phyloP scores from a whole-genome alignment of 2,797 vertebrate genomes.

The Anguilla pacifica region DNA sequence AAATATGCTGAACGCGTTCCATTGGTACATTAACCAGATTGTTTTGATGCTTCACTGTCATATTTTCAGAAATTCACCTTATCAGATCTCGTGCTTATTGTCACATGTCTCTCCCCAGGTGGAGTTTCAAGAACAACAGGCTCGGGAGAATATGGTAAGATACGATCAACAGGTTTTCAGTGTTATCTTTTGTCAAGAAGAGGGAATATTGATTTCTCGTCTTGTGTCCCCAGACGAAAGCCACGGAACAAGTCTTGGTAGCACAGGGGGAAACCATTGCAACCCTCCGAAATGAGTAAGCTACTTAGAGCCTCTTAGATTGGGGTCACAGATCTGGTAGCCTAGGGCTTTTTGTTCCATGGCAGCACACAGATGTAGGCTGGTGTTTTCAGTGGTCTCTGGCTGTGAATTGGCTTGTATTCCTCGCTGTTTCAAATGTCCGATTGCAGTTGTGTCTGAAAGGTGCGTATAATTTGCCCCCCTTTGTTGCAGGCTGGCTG shows the following conservation, averaged over 20 bases:
- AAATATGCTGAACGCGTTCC: background rate
- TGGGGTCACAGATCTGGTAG: background rate
- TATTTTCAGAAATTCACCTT: background rate
- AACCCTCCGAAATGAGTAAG: background rate
- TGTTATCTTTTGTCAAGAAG: background rate
- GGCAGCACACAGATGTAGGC: background rate
- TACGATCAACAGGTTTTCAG: background rate
- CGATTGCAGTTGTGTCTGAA: background rate
- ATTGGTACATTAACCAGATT: background rate
- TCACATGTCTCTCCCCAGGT: background rate
- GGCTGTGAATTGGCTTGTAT: background rate
- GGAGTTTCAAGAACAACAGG: background rate
- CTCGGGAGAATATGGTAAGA: background rate
- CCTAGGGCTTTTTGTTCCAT: background rate
- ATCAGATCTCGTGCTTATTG: background rate
- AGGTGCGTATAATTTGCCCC: background rate
- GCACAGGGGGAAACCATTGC: background rate
- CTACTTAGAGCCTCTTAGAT: background rate
- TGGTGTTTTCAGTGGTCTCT: background rate
- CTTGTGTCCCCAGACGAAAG: background rate
- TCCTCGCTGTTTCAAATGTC: background rate
- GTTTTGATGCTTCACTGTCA: background rate
- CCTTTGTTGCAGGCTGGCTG: background rate
- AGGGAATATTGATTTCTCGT: background rate
- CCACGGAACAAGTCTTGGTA: background rate